Evolutionary conservation across 2,113 vertebrate genomes (phyloP).

Genomic region (Vombatus ursinus): DNA sequence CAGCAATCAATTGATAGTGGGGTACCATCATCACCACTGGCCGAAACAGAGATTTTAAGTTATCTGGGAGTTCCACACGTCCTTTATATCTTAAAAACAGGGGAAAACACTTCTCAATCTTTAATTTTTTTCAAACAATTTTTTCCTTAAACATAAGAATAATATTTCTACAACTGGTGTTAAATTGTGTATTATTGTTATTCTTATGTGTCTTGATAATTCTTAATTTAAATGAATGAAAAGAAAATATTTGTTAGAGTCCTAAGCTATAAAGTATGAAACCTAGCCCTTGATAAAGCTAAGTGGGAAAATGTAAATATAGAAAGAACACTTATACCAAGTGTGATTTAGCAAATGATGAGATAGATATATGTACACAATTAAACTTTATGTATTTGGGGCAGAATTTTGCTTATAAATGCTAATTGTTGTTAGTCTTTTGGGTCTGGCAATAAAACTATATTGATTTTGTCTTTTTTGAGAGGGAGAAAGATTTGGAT

Average conservation of each 20-base stretch:
- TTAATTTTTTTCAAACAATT: background rate
- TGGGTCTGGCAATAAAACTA: background rate
- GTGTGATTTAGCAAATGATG: background rate
- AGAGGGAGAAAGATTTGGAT: background rate
- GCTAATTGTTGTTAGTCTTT: background rate
- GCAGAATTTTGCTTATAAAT: background rate
- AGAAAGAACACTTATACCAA: background rate
- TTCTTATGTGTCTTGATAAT: background rate
- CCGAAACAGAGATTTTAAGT: conserved; percentile 81
- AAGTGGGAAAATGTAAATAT: background rate
- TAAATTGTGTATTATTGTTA: background rate
- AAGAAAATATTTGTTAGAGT: background rate
- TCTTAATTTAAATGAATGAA: background rate
- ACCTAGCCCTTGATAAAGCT: background rate
- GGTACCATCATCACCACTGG: conserved; percentile 82
- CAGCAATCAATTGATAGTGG: conserved; percentile 78
- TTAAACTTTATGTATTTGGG: background rate
- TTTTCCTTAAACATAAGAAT: background rate
- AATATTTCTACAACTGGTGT: background rate
- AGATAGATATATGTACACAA: background rate
- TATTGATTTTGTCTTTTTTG: background rate
- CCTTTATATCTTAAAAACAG: conserved; percentile 75
- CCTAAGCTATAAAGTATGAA: background rate
- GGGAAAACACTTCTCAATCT: background rate
- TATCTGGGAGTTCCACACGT: conserved; percentile 80